These are phyloP conservation scores for Sebastes goodei DNA, from an alignment of 2,797 vertebrate species.

Conservation along the genomic window DNA sequence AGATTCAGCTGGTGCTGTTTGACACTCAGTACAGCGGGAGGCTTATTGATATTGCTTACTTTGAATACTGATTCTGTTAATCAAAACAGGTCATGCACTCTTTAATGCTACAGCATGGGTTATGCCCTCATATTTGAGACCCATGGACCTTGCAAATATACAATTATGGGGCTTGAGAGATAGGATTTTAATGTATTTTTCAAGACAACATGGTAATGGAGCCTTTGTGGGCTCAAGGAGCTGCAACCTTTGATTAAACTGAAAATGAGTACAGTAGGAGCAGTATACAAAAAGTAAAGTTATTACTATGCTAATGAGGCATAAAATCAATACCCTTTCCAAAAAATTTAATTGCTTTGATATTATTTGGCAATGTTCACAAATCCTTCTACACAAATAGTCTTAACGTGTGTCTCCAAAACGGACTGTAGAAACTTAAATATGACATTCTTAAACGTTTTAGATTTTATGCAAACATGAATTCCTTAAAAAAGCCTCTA, in stretches of 20 bases:
- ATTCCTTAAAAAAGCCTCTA: not conserved
- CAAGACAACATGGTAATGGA: not conserved
- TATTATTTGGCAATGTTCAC: not conserved
- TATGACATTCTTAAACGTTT: not conserved
- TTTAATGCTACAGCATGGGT: slow-evolving; percentile 6
- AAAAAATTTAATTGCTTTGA: not conserved
- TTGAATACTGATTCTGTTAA: slow-evolving; percentile 22
- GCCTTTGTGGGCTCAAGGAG: not conserved
- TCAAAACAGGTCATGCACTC: slow-evolving; percentile 9
- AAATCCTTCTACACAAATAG: not conserved
- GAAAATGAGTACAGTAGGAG: not conserved
- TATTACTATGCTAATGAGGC: not conserved
- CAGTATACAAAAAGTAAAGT: not conserved
- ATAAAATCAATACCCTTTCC: not conserved
- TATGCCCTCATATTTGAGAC: not conserved
- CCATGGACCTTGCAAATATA: not conserved
- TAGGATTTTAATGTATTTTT: not conserved
- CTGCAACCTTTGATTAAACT: not conserved
- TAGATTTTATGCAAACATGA: not conserved
- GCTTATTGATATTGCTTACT: slow-evolving; percentile 7
- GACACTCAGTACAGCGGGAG: not conserved
- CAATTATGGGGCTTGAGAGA: not conserved
- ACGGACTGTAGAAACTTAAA: not conserved
- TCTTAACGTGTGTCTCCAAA: not conserved
- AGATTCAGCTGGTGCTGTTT: slow-evolving; percentile 1